phyloP scores from a whole-genome alignment of 2,113 vertebrate species.

The Syrrhaptes paradoxus region DNA sequence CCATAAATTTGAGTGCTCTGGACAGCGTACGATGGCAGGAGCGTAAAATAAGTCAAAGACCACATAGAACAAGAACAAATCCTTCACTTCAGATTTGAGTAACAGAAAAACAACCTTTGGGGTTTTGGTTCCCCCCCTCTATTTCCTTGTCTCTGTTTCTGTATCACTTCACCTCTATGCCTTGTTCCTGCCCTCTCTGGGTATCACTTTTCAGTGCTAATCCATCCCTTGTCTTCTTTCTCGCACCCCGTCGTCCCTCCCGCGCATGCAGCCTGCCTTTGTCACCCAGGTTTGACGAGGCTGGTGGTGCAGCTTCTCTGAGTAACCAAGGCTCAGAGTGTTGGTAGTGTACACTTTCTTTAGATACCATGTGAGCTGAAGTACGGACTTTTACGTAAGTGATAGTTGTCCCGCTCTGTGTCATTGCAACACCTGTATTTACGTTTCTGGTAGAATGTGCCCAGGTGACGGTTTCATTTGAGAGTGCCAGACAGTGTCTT shows the following conservation, averaged over 20 bases:
- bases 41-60: neutral
- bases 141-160: neutral
- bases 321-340: accelerated
- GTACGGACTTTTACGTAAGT: accelerated
- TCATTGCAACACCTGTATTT: neutral
- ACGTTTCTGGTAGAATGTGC: neutral
- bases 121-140: neutral
- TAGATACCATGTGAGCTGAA: neutral
- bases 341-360: accelerated
- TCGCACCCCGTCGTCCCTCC: neutral
- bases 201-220: neutral
- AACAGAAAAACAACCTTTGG: neutral
- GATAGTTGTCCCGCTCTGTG: neutral
- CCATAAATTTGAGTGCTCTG: neutral
- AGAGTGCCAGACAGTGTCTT: neutral
- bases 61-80: neutral
- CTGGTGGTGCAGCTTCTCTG: neutral
- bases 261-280: neutral
- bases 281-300: neutral
- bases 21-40: neutral
- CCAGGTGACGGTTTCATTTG: neutral
- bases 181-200: neutral
- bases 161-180: neutral
- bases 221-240: neutral
- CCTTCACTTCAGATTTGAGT: neutral